These are phyloP conservation scores for Machimus rusticus DNA, from an alignment of 2,888 invertebrate species.

Conservation along the genomic window DNA sequence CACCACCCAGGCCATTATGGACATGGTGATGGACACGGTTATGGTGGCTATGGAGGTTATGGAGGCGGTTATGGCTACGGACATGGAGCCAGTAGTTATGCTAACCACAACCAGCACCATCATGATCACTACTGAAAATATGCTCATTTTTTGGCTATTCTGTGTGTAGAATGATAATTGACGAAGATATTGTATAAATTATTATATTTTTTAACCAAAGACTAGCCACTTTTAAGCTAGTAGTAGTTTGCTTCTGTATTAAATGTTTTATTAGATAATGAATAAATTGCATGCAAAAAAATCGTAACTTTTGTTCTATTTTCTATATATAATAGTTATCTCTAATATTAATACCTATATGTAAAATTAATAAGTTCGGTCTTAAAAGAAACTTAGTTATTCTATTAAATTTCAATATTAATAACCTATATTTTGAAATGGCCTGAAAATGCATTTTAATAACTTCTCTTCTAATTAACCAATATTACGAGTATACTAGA, in stretches of 20 bases:
- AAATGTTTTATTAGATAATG: neutral
- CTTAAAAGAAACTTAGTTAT: neutral
- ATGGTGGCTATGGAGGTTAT: neutral
- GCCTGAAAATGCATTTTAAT: no score
- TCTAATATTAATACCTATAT: neutral
- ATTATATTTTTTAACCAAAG: neutral
- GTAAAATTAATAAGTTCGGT: neutral
- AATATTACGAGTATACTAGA: no score
- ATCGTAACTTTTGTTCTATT: neutral
- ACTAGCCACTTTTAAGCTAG: neutral
- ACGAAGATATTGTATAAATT: neutral
- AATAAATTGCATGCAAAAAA: neutral
- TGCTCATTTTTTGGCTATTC: neutral
- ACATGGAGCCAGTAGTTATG: constrained; percentile 25
- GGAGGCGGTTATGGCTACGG: neutral
- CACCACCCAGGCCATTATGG: constrained; percentile 55
- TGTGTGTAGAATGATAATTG: neutral
- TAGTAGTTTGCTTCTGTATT: neutral
- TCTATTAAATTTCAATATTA: no score
- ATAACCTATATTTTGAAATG: no score
- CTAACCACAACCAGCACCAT: constrained; percentile 30
- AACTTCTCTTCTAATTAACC: no score
- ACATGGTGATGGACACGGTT: neutral
- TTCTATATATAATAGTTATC: neutral
- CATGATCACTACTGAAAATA: neutral